These are phyloP conservation scores for Heliconius cydno DNA, from an alignment of 2,888 invertebrate genomes.

Conservation along the genomic window DNA sequence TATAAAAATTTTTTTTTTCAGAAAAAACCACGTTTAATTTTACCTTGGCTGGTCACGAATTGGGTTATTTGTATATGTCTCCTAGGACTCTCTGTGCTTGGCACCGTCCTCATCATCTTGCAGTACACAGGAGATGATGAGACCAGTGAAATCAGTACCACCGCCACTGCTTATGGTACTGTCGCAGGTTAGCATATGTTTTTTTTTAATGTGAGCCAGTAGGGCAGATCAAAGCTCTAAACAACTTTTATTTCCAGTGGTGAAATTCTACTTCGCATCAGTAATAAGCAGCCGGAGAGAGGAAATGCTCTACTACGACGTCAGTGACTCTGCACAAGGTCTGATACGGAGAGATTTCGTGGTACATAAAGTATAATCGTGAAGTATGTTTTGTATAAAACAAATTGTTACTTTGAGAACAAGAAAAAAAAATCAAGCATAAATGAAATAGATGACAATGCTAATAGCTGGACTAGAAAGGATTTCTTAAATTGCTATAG, in stretches of 20 bases:
- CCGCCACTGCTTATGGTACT: slow-evolving; percentile 64
- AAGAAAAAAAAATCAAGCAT: too few species aligned
- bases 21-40: slow-evolving; percentile 61
- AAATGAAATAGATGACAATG: too few species aligned
- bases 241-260: slow-evolving; percentile 42
- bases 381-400: not conserved
- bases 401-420: too few species aligned
- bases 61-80: slow-evolving; percentile 59
- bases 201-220: too few species aligned
- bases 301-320: slow-evolving; percentile 58
- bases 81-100: slow-evolving; percentile 57
- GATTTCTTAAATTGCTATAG: too few species aligned
- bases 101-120: slow-evolving; percentile 57
- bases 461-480: too few species aligned
- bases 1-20: slow-evolving; percentile 46
- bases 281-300: slow-evolving; percentile 66
- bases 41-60: slow-evolving; percentile 65
- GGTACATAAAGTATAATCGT: slow-evolving; percentile 25
- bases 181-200: slow-evolving; percentile 57
- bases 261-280: slow-evolving; percentile 62
- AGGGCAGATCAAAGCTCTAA: too few species aligned
- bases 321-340: slow-evolving; percentile 55
- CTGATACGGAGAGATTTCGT: slow-evolving; percentile 50
- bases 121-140: slow-evolving; percentile 50
- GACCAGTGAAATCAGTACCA: slow-evolving; percentile 58